These are phyloP conservation scores for Eristalinus sepulchralis DNA, from an alignment of 2,888 invertebrate genomes.

Conservation along the genomic window DNA sequence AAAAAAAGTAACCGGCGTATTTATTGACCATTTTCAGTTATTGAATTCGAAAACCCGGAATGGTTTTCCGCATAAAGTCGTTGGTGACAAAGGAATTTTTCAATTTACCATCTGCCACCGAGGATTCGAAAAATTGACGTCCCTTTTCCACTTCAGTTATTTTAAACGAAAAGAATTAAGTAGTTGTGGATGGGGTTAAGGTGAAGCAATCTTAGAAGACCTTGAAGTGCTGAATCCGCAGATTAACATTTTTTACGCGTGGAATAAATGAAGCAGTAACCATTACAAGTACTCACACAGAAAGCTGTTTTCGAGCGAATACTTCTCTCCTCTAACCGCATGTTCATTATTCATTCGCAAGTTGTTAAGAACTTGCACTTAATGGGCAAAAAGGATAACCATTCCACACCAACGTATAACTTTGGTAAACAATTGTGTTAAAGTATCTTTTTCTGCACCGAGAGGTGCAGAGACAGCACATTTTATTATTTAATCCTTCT, in stretches of 20 bases:
- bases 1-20: neutral
- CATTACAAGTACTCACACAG: neutral
- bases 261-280: neutral
- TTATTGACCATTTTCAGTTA: conserved; percentile 4
- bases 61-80: neutral
- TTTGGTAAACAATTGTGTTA: neutral
- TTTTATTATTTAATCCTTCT: neutral
- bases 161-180: neutral
- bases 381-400: neutral
- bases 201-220: neutral
- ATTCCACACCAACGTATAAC: neutral
- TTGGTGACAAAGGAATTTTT: conserved; percentile 1
- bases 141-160: neutral
- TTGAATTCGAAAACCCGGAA: conserved; percentile 5
- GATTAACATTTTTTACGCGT: neutral
- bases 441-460: neutral
- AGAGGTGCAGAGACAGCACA: neutral
- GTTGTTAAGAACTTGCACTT: neutral
- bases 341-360: neutral
- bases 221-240: neutral
- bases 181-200: neutral
- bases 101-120: neutral
- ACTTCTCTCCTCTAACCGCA: neutral
- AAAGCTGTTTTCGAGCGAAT: neutral
- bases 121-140: neutral